phyloP scores from a whole-genome alignment of 2,888 invertebrate genomes.

The Drosophila incognita region DNA sequence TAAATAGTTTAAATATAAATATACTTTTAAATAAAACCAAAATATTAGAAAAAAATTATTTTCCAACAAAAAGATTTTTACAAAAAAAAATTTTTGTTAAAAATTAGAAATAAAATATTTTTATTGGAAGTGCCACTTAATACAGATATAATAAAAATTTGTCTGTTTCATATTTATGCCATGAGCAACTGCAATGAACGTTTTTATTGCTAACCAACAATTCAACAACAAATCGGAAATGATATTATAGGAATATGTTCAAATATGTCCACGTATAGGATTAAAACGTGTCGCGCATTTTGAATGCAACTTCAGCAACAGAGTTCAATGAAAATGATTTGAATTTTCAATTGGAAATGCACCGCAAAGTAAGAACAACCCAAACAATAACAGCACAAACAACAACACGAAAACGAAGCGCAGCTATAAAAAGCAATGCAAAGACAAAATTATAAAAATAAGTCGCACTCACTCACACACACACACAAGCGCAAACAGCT shows the following conservation, averaged over 20 bases:
- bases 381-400: slow-evolving; percentile 25
- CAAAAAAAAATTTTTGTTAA: neutral
- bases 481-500: slow-evolving; percentile 1
- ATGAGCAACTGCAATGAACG: neutral
- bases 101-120: neutral
- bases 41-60: neutral
- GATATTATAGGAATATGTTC: slow-evolving; percentile 15
- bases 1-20: too few species aligned
- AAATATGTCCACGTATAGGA: slow-evolving; percentile 23
- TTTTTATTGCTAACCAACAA: neutral
- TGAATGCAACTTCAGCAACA: slow-evolving; percentile 26
- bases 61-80: neutral
- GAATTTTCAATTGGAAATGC: slow-evolving; percentile 31
- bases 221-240: slow-evolving; percentile 40
- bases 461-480: slow-evolving; percentile 34
- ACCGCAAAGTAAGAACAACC: slow-evolving; percentile 30
- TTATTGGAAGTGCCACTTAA: neutral
- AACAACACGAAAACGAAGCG: slow-evolving; percentile 41
- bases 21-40: neutral
- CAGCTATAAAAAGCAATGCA: slow-evolving; percentile 63
- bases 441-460: slow-evolving; percentile 70
- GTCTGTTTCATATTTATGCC: neutral
- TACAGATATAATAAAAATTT: neutral
- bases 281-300: slow-evolving; percentile 54
- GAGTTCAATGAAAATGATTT: slow-evolving; percentile 34